phyloP scores from a whole-genome alignment of 2,888 invertebrate species.

The Scaptomyza parva region DNA sequence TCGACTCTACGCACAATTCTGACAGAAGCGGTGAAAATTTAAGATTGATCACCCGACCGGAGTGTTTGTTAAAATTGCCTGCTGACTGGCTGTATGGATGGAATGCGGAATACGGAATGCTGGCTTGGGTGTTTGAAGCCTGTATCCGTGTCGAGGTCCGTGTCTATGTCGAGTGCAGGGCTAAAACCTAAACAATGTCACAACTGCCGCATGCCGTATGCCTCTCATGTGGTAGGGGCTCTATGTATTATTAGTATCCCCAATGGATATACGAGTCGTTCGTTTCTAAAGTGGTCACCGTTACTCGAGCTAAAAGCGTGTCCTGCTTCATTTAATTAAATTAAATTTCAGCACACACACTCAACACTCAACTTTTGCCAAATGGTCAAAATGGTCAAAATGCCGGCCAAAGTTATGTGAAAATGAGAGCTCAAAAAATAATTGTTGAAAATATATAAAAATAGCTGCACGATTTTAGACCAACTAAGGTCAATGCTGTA shows the following conservation, averaged over 20 bases:
- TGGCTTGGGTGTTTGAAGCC: constrained; percentile 24
- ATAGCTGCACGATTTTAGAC: constrained; percentile 32
- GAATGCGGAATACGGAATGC: constrained; percentile 40
- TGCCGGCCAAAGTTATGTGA: constrained; percentile 20
- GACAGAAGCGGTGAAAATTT: constrained; percentile 85
- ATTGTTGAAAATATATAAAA: background rate
- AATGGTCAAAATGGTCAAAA: background rate
- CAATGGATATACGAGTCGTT: constrained; percentile 7
- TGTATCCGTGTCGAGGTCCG: constrained; percentile 26
- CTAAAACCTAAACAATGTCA: constrained; percentile 82
- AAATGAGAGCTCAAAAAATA: constrained; percentile 10
- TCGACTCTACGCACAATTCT: constrained; percentile 76
- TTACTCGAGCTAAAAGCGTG: constrained; percentile 27
- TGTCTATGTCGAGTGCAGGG: constrained; percentile 65
- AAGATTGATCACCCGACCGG: constrained; percentile 84
- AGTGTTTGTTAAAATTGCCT: constrained; percentile 72
- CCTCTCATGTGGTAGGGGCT: constrained; percentile 21
- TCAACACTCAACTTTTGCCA: constrained; percentile 6
- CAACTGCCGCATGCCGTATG: constrained; percentile 34
- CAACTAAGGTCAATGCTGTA: constrained; percentile 44
- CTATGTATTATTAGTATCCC: constrained; percentile 19
- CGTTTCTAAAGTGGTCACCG: constrained; percentile 2
- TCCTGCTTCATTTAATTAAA: constrained; percentile 56
- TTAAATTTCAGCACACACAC: constrained; percentile 30
- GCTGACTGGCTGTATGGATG: constrained; percentile 36